These are phyloP conservation scores for Mormyrus proboscirostris DNA, from an alignment of 2,797 vertebrate species.

Conservation along the genomic window DNA sequence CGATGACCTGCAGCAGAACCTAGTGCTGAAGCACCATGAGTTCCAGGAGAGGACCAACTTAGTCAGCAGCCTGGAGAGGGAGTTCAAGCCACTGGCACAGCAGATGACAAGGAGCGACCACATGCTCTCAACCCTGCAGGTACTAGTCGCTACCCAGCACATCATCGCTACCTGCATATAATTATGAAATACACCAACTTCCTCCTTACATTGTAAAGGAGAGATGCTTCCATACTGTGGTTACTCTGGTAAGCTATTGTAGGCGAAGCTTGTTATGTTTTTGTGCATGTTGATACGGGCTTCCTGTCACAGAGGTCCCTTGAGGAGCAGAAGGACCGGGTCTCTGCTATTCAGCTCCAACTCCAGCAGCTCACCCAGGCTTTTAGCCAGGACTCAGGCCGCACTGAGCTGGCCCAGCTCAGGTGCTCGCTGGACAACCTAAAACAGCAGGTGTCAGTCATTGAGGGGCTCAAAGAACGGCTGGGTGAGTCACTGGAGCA, in stretches of 20 bases:
- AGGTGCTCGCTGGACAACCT: slow-evolving; percentile 64
- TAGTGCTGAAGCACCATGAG: slow-evolving; percentile 69
- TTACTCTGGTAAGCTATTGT: background rate
- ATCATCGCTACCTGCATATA: background rate
- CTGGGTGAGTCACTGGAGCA: slow-evolving; percentile 60
- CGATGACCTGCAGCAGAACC: slow-evolving; percentile 68
- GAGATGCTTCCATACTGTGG: background rate
- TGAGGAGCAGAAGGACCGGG: slow-evolving; percentile 46
- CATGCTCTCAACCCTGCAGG: slow-evolving; percentile 66
- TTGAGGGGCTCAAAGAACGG: slow-evolving; percentile 68
- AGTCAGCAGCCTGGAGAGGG: slow-evolving; percentile 67
- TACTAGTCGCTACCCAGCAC: slow-evolving; percentile 30
- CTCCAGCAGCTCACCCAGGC: slow-evolving; percentile 65
- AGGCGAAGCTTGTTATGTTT: background rate
- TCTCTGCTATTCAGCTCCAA: slow-evolving; percentile 58
- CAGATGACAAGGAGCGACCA: slow-evolving; percentile 62
- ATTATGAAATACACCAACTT: background rate
- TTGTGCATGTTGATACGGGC: background rate
- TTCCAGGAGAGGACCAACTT: slow-evolving; percentile 65
- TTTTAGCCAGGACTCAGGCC: slow-evolving; percentile 60
- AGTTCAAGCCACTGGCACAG: slow-evolving; percentile 63
- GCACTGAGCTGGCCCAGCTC: slow-evolving; percentile 63
- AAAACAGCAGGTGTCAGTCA: slow-evolving; percentile 69
- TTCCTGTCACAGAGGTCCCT: slow-evolving; percentile 46
- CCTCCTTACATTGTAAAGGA: background rate